Evolutionary conservation across 2,797 vertebrate genomes (phyloP).

Genomic region (Sciaenops ocellatus): DNA sequence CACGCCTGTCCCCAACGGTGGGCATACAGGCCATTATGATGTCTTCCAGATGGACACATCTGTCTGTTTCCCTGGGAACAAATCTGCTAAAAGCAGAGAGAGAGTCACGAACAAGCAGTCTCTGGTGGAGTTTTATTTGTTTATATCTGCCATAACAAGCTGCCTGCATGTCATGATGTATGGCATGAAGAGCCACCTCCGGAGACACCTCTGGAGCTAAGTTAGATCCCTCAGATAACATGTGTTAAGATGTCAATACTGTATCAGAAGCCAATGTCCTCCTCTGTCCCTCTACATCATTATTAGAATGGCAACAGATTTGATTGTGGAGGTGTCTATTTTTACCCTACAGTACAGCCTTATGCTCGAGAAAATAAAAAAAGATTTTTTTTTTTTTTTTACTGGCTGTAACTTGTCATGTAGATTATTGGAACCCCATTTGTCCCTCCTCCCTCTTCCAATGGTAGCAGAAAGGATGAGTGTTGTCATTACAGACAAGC

Average conservation of each 20-base stretch:
- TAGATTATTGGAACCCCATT: constrained; percentile 64
- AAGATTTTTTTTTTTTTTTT: constrained; percentile 33
- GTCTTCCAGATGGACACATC: constrained; percentile 83
- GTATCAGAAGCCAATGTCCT: constrained; percentile 53
- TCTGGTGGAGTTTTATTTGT: constrained; percentile 67
- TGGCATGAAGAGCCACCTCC: constrained; percentile 38
- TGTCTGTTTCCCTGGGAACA: constrained; percentile 73
- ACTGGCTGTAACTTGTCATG: constrained; percentile 56
- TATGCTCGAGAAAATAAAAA: constrained; percentile 17
- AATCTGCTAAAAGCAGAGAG: constrained; percentile 68
- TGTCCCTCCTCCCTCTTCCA: constrained; percentile 75
- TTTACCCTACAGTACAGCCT: constrained; percentile 25
- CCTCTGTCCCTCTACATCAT: constrained; percentile 43
- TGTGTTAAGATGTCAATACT: constrained; percentile 57
- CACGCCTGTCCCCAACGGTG: constrained; percentile 75
- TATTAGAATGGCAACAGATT: constrained; percentile 44
- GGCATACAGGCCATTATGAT: constrained; percentile 75
- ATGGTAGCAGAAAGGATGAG: constrained; percentile 82
- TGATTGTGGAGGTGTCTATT: constrained; percentile 38
- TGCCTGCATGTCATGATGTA: constrained; percentile 47
- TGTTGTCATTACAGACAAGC: constrained; percentile 85
- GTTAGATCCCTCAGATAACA: constrained; percentile 56
- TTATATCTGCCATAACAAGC: constrained; percentile 48
- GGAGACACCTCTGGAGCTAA: constrained; percentile 28
- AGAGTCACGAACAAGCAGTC: constrained; percentile 53